Percentiles rank a stretch among this genome's conserved stretches.
phyloP scores from a whole-genome alignment of 2,797 vertebrate species.

The Esox masquinongy region DNA sequence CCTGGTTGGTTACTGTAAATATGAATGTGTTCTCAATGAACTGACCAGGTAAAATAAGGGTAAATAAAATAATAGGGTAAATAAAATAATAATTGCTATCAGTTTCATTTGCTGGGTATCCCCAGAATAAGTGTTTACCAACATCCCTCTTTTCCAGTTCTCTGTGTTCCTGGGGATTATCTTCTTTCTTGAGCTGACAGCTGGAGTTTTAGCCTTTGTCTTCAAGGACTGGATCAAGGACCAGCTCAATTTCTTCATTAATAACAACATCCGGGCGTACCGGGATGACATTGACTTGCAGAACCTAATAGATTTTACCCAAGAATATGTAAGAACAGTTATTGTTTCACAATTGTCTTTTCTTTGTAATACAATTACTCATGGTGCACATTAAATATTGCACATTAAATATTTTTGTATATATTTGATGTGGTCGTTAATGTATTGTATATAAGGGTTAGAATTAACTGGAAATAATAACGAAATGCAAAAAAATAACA shows the following conservation, averaged over 20 bases:
- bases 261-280: conserved; percentile 98
- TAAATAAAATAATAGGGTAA: too few relatives aligned
- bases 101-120: not conserved
- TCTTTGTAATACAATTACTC: not conserved
- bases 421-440: not conserved
- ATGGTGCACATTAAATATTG: not conserved
- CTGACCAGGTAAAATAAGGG: too few relatives aligned
- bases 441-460: not conserved
- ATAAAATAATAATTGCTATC: too few relatives aligned
- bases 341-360: conserved; percentile 1
- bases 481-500: too few relatives aligned
- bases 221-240: conserved; percentile 99
- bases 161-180: conserved; percentile 98
- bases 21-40: too few relatives aligned
- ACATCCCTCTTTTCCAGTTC: conserved; percentile 75
- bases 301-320: conserved; percentile 99
- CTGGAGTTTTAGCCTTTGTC: conserved; percentile 96
- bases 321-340: conserved; percentile 90
- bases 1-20: too few relatives aligned
- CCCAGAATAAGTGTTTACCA: not conserved
- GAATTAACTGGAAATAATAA: too few relatives aligned
- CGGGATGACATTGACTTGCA: conserved; percentile 98
- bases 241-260: conserved; percentile 98
- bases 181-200: conserved; percentile 98
- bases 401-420: not conserved